Conservation (phyloP, 2,113 vertebrate species). For the Elanoides forficatus region DNA sequence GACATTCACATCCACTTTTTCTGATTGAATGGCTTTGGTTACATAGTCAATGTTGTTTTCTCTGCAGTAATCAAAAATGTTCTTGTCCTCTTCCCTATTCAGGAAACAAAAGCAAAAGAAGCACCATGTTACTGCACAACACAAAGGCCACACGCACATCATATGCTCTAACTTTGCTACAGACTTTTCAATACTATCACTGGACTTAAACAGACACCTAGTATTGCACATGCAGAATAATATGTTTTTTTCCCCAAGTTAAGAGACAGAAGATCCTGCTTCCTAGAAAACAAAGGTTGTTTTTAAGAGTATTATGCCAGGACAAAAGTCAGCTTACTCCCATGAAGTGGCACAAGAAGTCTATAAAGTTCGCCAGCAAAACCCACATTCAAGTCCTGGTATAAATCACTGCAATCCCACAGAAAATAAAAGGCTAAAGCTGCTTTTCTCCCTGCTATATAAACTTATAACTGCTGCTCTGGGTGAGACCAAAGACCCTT, state of each 20-base stretch:
- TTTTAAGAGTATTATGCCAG: neutral
- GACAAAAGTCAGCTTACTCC: neutral
- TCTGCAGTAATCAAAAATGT: slow-evolving; percentile 98
- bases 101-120: slow-evolving; percentile 49
- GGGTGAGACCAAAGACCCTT: neutral
- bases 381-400: neutral
- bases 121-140: neutral
- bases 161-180: neutral
- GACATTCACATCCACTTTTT: slow-evolving; percentile 87
- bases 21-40: slow-evolving; percentile 85
- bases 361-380: neutral
- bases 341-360: neutral
- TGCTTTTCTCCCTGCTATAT: neutral
- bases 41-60: slow-evolving; percentile 94
- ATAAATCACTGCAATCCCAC: neutral
- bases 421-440: neutral
- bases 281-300: neutral
- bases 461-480: neutral
- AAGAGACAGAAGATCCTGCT: neutral
- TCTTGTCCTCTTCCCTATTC: slow-evolving; percentile 94
- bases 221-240: neutral
- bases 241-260: neutral
- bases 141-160: slow-evolving; percentile 1
- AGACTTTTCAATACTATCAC: neutral
- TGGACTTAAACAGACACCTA: neutral